A percentile compares a stretch with the other conserved stretches of the same genome.
Conservation (phyloP, 2,888 invertebrate species). For the Glyphotaelius pellucidus region DNA sequence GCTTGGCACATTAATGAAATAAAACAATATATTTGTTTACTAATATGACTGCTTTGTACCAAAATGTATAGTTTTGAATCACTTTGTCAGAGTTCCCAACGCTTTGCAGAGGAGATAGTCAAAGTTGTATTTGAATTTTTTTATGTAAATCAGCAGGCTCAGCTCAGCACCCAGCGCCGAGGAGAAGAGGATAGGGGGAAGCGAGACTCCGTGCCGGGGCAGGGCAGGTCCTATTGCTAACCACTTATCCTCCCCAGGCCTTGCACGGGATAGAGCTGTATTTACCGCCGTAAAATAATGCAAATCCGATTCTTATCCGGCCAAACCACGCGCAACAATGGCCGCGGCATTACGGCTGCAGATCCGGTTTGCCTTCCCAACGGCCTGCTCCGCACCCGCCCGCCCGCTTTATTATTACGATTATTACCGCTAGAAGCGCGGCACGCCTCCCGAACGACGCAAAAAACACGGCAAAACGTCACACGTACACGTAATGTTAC, state of each 20-base stretch:
- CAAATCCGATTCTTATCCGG: constrained; percentile 54
- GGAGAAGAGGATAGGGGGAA: not conserved
- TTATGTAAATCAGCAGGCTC: not conserved
- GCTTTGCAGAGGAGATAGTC: not conserved
- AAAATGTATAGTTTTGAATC: too few relatives aligned
- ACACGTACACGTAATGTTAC: constrained; percentile 28
- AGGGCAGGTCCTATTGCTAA: not conserved
- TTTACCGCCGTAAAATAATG: constrained; percentile 50
- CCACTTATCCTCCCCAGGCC: constrained; percentile 4
- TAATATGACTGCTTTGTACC: not conserved
- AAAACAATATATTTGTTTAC: too few relatives aligned
- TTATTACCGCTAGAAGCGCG: constrained; percentile 36
- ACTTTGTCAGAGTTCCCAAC: not conserved
- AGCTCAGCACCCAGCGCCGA: not conserved
- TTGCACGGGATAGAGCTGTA: constrained; percentile 32
- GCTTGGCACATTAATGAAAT: too few relatives aligned
- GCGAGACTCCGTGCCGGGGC: not conserved
- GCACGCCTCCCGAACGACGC: not conserved
- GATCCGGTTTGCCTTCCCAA: constrained; percentile 48
- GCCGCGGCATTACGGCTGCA: constrained; percentile 37
- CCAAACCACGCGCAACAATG: constrained; percentile 53
- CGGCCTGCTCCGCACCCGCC: not conserved
- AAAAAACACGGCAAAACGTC: constrained; percentile 35
- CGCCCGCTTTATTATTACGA: constrained; percentile 39
- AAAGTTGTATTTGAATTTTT: not conserved